These are phyloP conservation scores for Pterocles gutturalis DNA, from an alignment of 2,113 vertebrate genomes.

Conservation along the genomic window DNA sequence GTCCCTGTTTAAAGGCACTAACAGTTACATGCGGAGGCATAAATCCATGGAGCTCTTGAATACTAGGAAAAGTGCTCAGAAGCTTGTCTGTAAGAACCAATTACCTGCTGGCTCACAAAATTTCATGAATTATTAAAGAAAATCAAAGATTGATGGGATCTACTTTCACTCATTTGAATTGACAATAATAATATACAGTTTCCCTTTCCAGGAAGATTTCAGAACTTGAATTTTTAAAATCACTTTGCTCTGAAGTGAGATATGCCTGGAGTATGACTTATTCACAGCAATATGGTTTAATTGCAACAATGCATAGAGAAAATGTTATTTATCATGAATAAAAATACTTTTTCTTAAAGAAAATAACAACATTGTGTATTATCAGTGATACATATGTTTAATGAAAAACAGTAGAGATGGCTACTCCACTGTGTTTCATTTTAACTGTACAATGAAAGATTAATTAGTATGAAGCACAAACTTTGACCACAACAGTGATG, in stretches of 20 bases:
- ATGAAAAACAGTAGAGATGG: neutral
- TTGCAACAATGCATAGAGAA: neutral
- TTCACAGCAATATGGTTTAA: neutral
- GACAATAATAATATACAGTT: slow-evolving; percentile 4
- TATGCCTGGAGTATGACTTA: neutral
- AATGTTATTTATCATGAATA: slow-evolving; percentile 50
- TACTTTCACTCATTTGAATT: neutral
- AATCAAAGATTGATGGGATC: slow-evolving; percentile 20
- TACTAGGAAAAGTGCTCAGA: neutral
- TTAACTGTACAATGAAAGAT: neutral
- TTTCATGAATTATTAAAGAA: slow-evolving; percentile 34
- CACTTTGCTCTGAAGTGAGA: slow-evolving; percentile 41
- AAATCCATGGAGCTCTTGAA: neutral
- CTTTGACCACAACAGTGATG: neutral
- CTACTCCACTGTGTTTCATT: neutral
- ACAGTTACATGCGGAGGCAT: neutral
- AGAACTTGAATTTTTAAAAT: slow-evolving; percentile 25
- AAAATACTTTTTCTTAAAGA: slow-evolving; percentile 38
- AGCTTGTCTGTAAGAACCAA: neutral
- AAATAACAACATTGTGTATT: neutral
- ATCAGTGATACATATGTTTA: neutral
- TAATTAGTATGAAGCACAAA: neutral
- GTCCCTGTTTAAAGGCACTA: neutral
- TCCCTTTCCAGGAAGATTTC: neutral
- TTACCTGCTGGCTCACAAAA: neutral